Evolutionary conservation across 2,888 invertebrate species (phyloP).

Genomic region (Nemotelus pantherinus): DNA sequence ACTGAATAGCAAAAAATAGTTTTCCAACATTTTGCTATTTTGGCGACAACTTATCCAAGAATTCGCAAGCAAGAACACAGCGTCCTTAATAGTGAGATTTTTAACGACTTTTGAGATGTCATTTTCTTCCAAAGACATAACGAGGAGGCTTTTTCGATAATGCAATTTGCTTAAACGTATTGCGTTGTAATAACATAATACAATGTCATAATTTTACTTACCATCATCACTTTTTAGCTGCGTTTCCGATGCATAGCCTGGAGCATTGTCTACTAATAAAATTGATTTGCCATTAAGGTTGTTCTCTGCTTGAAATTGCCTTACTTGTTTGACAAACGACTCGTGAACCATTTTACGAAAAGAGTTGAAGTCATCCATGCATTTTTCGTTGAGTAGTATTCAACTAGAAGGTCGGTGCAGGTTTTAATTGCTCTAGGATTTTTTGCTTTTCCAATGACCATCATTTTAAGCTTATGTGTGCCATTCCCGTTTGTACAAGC

Average conservation of each 20-base stretch:
- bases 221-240: conserved; percentile 19
- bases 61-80: conserved; percentile 28
- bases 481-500: background rate
- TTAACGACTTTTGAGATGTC: conserved; percentile 7
- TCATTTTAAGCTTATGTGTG: conserved; percentile 28
- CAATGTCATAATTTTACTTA: too few relatives aligned
- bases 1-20: too few relatives aligned
- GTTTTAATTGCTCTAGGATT: conserved; percentile 11
- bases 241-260: conserved; percentile 8
- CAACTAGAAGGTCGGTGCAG: conserved; percentile 25
- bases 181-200: background rate
- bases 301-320: conserved; percentile 20
- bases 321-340: conserved; percentile 19
- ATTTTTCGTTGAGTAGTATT: conserved; percentile 19
- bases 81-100: conserved; percentile 22
- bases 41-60: conserved; percentile 18
- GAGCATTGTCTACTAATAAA: conserved; percentile 22
- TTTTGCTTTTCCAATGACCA: conserved; percentile 23
- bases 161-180: conserved; percentile 10
- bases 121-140: conserved; percentile 22
- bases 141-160: too few relatives aligned
- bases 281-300: conserved; percentile 20
- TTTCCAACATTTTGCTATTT: too few relatives aligned
- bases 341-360: conserved; percentile 27
- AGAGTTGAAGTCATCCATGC: conserved; percentile 14